Evolutionary conservation across 2,888 invertebrate genomes (phyloP).

Genomic region (Blomia tropicalis): DNA sequence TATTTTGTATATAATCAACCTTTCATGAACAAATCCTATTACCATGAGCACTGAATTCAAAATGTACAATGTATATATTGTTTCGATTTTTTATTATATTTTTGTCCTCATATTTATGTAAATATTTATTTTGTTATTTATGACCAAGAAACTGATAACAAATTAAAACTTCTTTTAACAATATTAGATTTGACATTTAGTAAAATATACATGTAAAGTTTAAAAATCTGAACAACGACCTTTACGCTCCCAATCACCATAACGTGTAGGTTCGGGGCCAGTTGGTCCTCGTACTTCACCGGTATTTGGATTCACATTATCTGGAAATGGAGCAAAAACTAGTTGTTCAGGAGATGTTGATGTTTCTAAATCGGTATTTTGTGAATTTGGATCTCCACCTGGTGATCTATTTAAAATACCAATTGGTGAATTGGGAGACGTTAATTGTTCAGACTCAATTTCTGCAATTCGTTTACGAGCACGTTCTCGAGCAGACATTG

Average conservation of each 20-base stretch:
- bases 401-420: background rate
- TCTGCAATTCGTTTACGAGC: background rate
- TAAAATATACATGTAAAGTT: background rate
- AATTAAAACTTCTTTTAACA: background rate
- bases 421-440: conserved; percentile 1
- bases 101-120: too few species aligned
- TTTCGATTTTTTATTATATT: background rate
- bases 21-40: too few species aligned
- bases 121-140: too few species aligned
- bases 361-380: background rate
- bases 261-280: conserved; percentile 95
- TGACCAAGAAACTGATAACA: too few species aligned
- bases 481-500: background rate
- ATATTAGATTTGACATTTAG: background rate
- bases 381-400: background rate
- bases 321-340: conserved; percentile 28
- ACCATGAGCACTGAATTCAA: too few species aligned
- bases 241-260: conserved; percentile 98
- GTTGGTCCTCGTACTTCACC: conserved; percentile 87
- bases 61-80: too few species aligned
- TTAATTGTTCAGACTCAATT: background rate
- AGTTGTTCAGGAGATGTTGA: background rate
- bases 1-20: too few species aligned
- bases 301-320: conserved; percentile 53
- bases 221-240: conserved; percentile 89